Percentiles rank a stretch among this genome's conserved stretches.
These are phyloP conservation scores for Drosophila micromelanica DNA, from an alignment of 1,140 invertebrate species.

Conservation along the genomic window DNA sequence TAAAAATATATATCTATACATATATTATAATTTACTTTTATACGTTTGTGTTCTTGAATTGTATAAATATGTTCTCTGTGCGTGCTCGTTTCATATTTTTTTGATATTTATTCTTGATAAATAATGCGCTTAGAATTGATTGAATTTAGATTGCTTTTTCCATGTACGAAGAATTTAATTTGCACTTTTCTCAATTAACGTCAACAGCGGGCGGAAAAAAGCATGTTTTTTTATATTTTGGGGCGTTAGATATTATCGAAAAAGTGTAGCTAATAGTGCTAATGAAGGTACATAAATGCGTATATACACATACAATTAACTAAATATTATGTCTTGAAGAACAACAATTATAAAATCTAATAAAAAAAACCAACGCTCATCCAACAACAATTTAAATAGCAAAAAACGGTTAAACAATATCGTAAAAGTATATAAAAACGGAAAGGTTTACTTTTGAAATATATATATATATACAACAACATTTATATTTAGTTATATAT, in stretches of 20 bases:
- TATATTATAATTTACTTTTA: slow-evolving; percentile 27
- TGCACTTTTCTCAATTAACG: slow-evolving; percentile 48
- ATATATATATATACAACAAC: slow-evolving; percentile 65
- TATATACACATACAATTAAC: slow-evolving; percentile 56
- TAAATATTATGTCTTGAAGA: slow-evolving; percentile 63
- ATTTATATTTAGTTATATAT: slow-evolving; percentile 83
- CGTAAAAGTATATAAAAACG: slow-evolving; percentile 62
- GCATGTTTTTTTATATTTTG: slow-evolving; percentile 25
- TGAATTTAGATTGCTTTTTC: slow-evolving; percentile 34
- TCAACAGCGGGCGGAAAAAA: slow-evolving; percentile 18
- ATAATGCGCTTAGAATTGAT: slow-evolving; percentile 43
- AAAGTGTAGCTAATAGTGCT: slow-evolving; percentile 68
- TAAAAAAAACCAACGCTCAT: slow-evolving; percentile 26
- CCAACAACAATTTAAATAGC: slow-evolving; percentile 56
- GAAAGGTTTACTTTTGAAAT: slow-evolving; percentile 78
- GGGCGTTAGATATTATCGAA: slow-evolving; percentile 52
- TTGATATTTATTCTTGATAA: slow-evolving; percentile 55
- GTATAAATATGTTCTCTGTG: slow-evolving; percentile 56
- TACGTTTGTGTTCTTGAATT: slow-evolving; percentile 60
- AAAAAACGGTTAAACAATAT: slow-evolving; percentile 47
- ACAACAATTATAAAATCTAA: slow-evolving; percentile 20
- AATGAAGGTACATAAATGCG: slow-evolving; percentile 55
- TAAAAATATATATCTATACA: slow-evolving; percentile 16
- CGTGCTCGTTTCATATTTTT: slow-evolving; percentile 53
- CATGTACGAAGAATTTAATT: slow-evolving; percentile 58